These are phyloP conservation scores for Heliopora coerulea DNA, from an alignment of 92 coral and sea anemone species.

Conservation along the genomic window DNA sequence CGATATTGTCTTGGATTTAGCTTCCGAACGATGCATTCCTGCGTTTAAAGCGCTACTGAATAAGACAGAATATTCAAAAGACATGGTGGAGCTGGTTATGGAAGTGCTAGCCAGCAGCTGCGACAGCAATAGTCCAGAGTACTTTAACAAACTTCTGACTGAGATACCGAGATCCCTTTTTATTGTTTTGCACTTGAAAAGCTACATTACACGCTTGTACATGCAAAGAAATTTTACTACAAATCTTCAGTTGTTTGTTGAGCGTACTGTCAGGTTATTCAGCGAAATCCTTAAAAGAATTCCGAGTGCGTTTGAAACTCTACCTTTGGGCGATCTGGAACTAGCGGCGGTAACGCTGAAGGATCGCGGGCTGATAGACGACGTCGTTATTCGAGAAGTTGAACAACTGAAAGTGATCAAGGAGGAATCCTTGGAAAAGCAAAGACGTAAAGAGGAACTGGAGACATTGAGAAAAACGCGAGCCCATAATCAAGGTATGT, in stretches of 20 bases:
- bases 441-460: slow-evolving; percentile 13
- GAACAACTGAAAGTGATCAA: slow-evolving; percentile 26
- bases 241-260: slow-evolving; percentile 44
- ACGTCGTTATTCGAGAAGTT: not conserved
- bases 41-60: slow-evolving; percentile 61
- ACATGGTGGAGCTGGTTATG: slow-evolving; percentile 60
- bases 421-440: slow-evolving; percentile 23
- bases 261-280: slow-evolving; percentile 57
- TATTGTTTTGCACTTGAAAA: slow-evolving; percentile 51
- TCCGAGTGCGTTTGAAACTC: slow-evolving; percentile 63
- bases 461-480: not conserved
- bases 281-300: slow-evolving; percentile 57
- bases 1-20: slow-evolving; percentile 75
- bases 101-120: slow-evolving; percentile 72
- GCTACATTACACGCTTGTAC: slow-evolving; percentile 61
- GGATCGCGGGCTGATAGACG: not conserved
- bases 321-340: slow-evolving; percentile 66
- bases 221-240: slow-evolving; percentile 19
- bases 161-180: slow-evolving; percentile 62
- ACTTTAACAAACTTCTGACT: slow-evolving; percentile 57
- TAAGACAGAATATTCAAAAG: slow-evolving; percentile 53
- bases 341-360: not conserved
- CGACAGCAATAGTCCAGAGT: slow-evolving; percentile 51
- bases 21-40: slow-evolving; percentile 71
- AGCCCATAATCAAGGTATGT: slow-evolving; percentile 19